Base-by-base conservation (phyloP, 2,888 invertebrate species). In the Hedychridium roseum region DNA sequence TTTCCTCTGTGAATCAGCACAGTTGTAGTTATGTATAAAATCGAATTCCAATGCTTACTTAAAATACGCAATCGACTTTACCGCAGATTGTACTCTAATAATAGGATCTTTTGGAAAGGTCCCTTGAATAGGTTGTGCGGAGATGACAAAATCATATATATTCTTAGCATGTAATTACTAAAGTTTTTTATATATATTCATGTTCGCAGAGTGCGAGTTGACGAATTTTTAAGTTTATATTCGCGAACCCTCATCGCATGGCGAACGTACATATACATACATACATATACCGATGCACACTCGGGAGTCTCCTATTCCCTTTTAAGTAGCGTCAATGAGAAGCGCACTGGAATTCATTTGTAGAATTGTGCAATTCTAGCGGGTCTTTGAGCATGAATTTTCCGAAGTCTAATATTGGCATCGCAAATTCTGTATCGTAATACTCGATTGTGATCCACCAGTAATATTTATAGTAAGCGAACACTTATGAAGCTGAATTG, bases 11-110 rank as follows among this genome's bases (percentile, higher is more conserved):
- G 54, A 62, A 50, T 54, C 54, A 41, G 47, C 55, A 54, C 50
- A 54, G 38, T 52, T 63, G 60, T 61, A 61, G 49, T 41, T 56
- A 58, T 60, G 56, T 64, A 59, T 53, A 64, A 60, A 57, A 44
- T 56, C 48, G 57, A 61, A 34, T 56, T 64, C 56, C 49, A 54
- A 50, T 56, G 44, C 52, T 63, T 60, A 60, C 49, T 55, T 57
- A 26, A 38, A 56, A 56, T 49, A 54, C 42, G 41, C 45, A 46
- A 40, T 39, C 15, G 43, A 48, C 40, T 53, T 37, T 50, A 52
- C 18, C 32, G 45, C 20, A 3, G 21, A 18, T 21, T 11, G 3
- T 27, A 27, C 3, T 3, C 27, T 37, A 40, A 48, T 47, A 12
- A 30, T 35, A 42, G 39, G 35, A 46, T 57, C 43, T 49, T 46